phyloP scores from a whole-genome alignment of 2,113 vertebrate species.

The Rana temporaria region DNA sequence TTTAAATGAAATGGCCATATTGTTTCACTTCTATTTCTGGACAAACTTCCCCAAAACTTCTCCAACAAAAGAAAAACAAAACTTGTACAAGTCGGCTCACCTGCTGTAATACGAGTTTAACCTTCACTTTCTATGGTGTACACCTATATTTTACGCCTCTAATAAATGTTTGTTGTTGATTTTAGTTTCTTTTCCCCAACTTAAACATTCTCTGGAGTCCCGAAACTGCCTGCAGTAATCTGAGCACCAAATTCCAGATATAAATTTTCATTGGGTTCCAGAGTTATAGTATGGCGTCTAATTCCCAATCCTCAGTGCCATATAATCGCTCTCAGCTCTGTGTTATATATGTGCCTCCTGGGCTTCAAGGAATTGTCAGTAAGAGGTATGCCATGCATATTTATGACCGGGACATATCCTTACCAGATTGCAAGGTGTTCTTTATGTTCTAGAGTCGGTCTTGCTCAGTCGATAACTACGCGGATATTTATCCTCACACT shows the following conservation, averaged over 20 bases:
- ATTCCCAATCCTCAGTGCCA: slow-evolving; percentile 46
- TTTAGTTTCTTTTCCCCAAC: slow-evolving; percentile 46
- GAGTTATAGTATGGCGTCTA: slow-evolving; percentile 44
- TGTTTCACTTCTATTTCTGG: too few species aligned
- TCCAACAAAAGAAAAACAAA: not conserved
- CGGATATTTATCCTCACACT: slow-evolving; percentile 15
- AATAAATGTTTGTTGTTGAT: slow-evolving; percentile 57
- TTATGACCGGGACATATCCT: slow-evolving; percentile 38
- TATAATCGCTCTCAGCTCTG: slow-evolving; percentile 46
- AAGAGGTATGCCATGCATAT: slow-evolving; percentile 49
- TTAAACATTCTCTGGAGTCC: slow-evolving; percentile 55
- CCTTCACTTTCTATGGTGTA: slow-evolving; percentile 36
- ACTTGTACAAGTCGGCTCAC: not conserved
- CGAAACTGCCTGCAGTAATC: slow-evolving; percentile 49
- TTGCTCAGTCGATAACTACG: slow-evolving; percentile 17
- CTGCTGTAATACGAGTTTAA: slow-evolving; percentile 36
- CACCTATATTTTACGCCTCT: slow-evolving; percentile 47
- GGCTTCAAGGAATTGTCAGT: slow-evolving; percentile 47
- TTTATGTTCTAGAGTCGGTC: slow-evolving; percentile 25
- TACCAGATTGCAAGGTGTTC: slow-evolving; percentile 33
- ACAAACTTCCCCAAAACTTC: not conserved
- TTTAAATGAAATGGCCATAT: too few species aligned
- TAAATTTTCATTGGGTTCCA: slow-evolving; percentile 56
- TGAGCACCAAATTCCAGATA: slow-evolving; percentile 43
- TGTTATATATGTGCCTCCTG: slow-evolving; percentile 38